Base-by-base conservation (phyloP, 1,140 invertebrate genomes). In the Papilio polytes region DNA sequence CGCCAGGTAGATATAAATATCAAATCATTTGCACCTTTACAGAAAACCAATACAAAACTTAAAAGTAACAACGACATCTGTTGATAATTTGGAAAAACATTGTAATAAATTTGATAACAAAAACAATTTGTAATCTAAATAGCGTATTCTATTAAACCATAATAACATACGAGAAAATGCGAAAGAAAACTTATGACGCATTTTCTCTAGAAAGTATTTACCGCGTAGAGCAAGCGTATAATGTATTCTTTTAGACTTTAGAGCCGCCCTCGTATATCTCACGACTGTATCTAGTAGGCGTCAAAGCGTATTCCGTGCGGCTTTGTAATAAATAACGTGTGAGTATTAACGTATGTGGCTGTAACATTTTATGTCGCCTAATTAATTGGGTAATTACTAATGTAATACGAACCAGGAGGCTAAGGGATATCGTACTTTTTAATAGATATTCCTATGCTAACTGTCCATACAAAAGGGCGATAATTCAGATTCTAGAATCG, bases 261-360 rank as follows among this genome's bases (percentile, higher is more conserved):
- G 46, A 46, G 41, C 44, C 73, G 20, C 46, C 18, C 73, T 74
- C 73, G 73, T 74, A 74, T 74, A 51, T 74, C 41, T 74, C 26
- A 48, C 46, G 44, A 26, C 8, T 74, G 20, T 74, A 74, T 74
- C 73, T 74, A 74, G 46, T 20, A 74, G 46, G 51, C 44, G 73
- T 74, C 73, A 74, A 74, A 74, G 46, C 20, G 20, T 74, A 74
- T 74, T 48, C 72, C 72, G 20, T 48, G 73, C 44, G 73, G 51
- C 73, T 74, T 74, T 74, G 44, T 74, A 74, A 74, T 74, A 74
- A 74, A 74, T 74, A 48, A 74, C 73, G 46, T 51, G 44, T 46
- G 46, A 74, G 73, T 74, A 51, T 74, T 74, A 74, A 20, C 41
- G 73, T 48, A 74, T 46, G n/a, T 1, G 9, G 26, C 46, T 51